These are phyloP conservation scores for Drosophila paramelanica DNA, from an alignment of 2,888 invertebrate genomes.

Conservation along the genomic window DNA sequence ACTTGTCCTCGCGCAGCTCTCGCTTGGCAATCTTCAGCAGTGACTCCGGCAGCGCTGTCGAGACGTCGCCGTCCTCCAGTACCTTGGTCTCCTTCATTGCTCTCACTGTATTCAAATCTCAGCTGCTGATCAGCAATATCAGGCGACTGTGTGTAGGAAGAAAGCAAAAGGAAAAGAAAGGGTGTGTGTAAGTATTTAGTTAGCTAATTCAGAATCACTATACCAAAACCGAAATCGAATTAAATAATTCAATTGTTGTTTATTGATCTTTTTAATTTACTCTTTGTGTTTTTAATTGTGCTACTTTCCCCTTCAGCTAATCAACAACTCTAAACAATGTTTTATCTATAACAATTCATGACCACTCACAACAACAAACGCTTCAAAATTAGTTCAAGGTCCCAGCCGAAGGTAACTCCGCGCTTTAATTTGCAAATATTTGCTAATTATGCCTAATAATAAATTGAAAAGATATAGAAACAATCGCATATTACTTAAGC, in stretches of 20 bases:
- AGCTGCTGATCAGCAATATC: constrained; percentile 17
- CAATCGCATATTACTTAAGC: constrained; percentile 34
- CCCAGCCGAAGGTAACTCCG: constrained; percentile 54
- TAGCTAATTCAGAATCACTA: not conserved
- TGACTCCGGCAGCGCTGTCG: constrained; percentile 63
- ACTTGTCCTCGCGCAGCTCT: constrained; percentile 90
- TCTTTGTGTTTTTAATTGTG: not conserved
- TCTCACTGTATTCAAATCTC: not conserved
- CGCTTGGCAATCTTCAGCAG: constrained; percentile 86
- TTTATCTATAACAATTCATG: constrained; percentile 26
- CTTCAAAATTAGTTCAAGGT: constrained; percentile 63
- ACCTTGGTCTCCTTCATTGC: constrained; percentile 64
- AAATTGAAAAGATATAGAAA: constrained; percentile 16
- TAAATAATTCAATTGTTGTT: not conserved
- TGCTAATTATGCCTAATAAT: constrained; percentile 64
- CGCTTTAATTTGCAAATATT: constrained; percentile 73
- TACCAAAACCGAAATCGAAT: no score
- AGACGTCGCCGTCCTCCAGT: constrained; percentile 43
- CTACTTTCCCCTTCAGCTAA: constrained; percentile 21
- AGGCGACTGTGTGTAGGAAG: not conserved
- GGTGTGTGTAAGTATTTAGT: not conserved
- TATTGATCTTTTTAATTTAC: not conserved
- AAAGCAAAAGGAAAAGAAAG: not conserved
- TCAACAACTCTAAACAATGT: constrained; percentile 23
- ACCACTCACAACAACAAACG: constrained; percentile 12